Evolutionary conservation across 2,797 vertebrate genomes (phyloP).

Genomic region (Orestias chungarensis): DNA sequence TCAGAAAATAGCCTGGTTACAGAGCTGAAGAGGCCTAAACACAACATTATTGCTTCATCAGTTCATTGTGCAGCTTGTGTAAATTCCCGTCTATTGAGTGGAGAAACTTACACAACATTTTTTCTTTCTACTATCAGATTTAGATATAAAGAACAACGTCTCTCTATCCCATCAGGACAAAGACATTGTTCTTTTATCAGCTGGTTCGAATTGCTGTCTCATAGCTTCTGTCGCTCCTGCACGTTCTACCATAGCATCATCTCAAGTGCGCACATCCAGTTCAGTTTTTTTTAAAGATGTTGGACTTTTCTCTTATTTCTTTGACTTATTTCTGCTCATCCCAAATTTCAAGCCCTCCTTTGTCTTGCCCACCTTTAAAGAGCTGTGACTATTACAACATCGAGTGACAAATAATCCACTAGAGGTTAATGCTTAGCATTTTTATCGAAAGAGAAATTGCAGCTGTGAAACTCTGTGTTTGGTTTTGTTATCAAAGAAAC

Average conservation of each 20-base stretch:
- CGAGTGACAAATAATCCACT: background rate
- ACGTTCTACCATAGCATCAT: background rate
- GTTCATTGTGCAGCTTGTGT: background rate
- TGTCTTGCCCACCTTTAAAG: background rate
- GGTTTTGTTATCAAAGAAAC: background rate
- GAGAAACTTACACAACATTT: background rate
- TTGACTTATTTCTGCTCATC: background rate
- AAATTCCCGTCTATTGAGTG: background rate
- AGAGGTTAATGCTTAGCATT: background rate
- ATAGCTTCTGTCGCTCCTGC: background rate
- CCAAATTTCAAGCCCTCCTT: background rate
- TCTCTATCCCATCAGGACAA: background rate
- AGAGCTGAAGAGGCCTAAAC: background rate
- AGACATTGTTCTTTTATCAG: slow-evolving; percentile 1
- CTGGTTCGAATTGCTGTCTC: background rate
- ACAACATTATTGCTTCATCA: background rate
- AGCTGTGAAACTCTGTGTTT: background rate
- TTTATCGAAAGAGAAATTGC: background rate
- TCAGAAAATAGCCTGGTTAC: background rate
- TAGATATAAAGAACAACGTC: background rate
- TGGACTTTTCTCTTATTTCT: background rate
- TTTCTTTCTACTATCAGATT: background rate
- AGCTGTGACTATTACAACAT: background rate
- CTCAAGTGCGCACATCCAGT: background rate
- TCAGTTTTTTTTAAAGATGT: background rate